phyloP scores from a whole-genome alignment of 2,113 vertebrate genomes.

The Apeltes quadracus region DNA sequence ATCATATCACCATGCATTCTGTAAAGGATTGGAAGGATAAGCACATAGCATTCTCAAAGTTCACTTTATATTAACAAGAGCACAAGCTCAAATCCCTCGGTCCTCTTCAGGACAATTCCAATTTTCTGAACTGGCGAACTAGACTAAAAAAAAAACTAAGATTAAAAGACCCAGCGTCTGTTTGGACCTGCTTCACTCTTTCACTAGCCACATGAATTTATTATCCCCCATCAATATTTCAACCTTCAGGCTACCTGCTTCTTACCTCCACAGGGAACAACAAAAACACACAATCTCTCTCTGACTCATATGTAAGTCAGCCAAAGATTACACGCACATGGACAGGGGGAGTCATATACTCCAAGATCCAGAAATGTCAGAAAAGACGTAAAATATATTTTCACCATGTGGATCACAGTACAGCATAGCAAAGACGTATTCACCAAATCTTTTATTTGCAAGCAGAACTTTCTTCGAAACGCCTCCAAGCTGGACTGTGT shows the following conservation, averaged over 20 bases:
- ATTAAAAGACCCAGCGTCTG: slow-evolving; percentile 16
- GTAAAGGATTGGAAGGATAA: background rate
- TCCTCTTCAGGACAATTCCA: background rate
- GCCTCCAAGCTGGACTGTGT: background rate
- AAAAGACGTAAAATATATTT: background rate
- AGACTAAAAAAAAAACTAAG: background rate
- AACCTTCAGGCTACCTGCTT: slow-evolving; percentile 65
- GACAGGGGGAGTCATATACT: background rate
- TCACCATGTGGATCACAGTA: background rate
- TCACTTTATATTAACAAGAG: background rate
- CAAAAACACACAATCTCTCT: slow-evolving; percentile 50
- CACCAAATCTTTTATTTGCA: background rate
- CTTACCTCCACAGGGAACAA: slow-evolving; percentile 49
- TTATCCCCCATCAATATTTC: slow-evolving; percentile 79
- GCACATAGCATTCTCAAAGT: background rate
- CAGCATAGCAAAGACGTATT: slow-evolving; percentile 1
- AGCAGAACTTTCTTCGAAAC: slow-evolving; percentile 15
- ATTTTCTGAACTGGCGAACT: background rate
- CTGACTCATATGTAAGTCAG: slow-evolving; percentile 20
- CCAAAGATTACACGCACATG: slow-evolving; percentile 1
- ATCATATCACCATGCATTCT: background rate
- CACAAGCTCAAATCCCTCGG: background rate
- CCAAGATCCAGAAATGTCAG: no score
- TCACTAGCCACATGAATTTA: slow-evolving; percentile 68
- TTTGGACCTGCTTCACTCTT: slow-evolving; percentile 38